Percentiles rank a stretch among this genome's conserved stretches.
phyloP scores from a whole-genome alignment of 37 sponge, comb jelly and placozoan genomes.

The Theonella swinhoei region DNA sequence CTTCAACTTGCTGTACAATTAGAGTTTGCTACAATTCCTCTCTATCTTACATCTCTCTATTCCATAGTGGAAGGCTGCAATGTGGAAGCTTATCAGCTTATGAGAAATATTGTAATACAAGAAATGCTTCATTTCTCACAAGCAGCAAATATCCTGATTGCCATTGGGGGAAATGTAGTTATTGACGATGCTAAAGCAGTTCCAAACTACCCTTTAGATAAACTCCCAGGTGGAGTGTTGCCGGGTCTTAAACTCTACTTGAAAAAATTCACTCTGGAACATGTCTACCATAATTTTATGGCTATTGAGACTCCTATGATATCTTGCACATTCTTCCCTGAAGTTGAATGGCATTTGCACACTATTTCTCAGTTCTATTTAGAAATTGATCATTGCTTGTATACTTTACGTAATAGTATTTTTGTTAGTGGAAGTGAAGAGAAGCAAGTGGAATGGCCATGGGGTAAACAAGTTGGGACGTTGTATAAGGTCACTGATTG shows the following conservation, averaged over 20 bases:
- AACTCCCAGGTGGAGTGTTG: conserved; percentile 34
- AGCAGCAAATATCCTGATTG: conserved; percentile 45
- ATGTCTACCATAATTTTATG: conserved; percentile 31
- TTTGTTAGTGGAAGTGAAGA: background rate
- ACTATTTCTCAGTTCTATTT: conserved; percentile 61
- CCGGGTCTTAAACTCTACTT: conserved; percentile 18
- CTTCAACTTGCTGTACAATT: conserved; percentile 20
- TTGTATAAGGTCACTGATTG: conserved; percentile 21
- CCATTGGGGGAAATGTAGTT: conserved; percentile 27
- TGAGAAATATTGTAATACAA: too few species aligned
- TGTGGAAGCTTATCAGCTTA: too few species aligned
- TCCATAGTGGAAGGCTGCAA: too few species aligned
- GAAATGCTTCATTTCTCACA: conserved; percentile 47
- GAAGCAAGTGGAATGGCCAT: conserved; percentile 39
- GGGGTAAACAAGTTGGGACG: conserved; percentile 10
- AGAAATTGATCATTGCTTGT: conserved; percentile 38
- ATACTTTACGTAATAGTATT: conserved; percentile 10
- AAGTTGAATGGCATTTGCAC: background rate
- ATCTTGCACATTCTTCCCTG: background rate
- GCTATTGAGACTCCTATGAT: conserved; percentile 15
- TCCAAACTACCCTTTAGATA: conserved; percentile 16
- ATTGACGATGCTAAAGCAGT: too few species aligned
- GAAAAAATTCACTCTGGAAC: conserved; percentile 2
- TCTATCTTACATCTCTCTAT: too few species aligned
- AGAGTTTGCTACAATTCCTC: too few species aligned